phyloP scores from a whole-genome alignment of 2,113 vertebrate genomes.

The Cephalopholis sonnerati region DNA sequence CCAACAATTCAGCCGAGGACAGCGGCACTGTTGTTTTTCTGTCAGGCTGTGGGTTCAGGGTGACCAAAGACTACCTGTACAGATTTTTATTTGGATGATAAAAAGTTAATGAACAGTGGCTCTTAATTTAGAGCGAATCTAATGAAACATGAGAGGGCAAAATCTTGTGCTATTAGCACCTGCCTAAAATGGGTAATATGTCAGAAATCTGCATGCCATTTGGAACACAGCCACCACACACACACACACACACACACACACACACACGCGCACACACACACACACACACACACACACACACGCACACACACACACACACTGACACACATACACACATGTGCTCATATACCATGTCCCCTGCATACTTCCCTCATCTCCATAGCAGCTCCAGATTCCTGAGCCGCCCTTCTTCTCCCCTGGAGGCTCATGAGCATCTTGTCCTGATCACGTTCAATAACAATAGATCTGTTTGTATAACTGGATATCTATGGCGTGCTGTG shows the following conservation, averaged over 20 bases:
- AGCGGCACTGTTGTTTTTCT: background rate
- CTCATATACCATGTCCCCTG: background rate
- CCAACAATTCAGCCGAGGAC: background rate
- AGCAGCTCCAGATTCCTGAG: conserved; percentile 40
- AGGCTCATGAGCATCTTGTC: conserved; percentile 27
- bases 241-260: no score
- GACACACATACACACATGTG: background rate
- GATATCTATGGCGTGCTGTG: conserved; percentile 41
- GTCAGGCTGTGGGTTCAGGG: background rate
- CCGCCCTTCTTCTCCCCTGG: conserved; percentile 9
- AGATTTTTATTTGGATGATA: background rate
- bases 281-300: no score
- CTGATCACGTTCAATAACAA: conserved; percentile 53
- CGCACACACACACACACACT: conserved; percentile 3
- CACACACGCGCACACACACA: no score
- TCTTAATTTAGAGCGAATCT: background rate
- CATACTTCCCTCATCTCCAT: conserved; percentile 6
- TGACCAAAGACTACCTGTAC: background rate
- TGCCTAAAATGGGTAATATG: background rate
- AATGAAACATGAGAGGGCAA: background rate
- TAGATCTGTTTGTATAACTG: conserved; percentile 57
- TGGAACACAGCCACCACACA: no score
- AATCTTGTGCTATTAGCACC: background rate
- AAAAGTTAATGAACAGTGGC: background rate
- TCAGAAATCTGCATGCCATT: conserved; percentile 1